A percentile compares a stretch with the other conserved stretches of the same genome.
phyloP scores from a whole-genome alignment of 2,888 invertebrate species.

The Cremastobaeus sp. region DNA sequence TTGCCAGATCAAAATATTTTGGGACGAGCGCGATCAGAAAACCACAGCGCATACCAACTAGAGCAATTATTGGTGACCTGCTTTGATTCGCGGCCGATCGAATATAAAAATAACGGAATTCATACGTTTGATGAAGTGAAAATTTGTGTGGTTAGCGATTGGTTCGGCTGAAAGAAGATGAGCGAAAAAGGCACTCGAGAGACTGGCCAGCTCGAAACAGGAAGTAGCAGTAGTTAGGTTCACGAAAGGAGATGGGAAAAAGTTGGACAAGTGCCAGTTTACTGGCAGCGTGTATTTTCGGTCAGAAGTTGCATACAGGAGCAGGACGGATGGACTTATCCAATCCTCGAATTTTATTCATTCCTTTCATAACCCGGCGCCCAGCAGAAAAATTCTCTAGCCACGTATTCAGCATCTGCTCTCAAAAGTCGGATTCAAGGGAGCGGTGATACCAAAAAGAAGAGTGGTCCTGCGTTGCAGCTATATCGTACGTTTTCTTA shows the following conservation, averaged over 20 bases:
- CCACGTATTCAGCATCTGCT: slow-evolving; percentile 38
- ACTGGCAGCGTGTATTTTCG: slow-evolving; percentile 64
- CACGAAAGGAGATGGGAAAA: slow-evolving; percentile 44
- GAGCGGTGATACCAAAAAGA: slow-evolving; percentile 24
- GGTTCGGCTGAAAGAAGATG: slow-evolving; percentile 65
- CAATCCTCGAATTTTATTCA: slow-evolving; percentile 71
- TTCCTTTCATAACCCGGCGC: slow-evolving; percentile 61
- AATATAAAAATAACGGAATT: slow-evolving; percentile 69
- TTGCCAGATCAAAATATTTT: too few species aligned
- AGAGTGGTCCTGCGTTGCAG: slow-evolving; percentile 28
- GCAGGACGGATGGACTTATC: slow-evolving; percentile 61
- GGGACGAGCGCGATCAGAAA: too few species aligned
- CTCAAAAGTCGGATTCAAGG: slow-evolving; percentile 36
- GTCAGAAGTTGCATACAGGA: slow-evolving; percentile 60
- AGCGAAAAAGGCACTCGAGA: slow-evolving; percentile 50
- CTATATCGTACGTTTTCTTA: slow-evolving; percentile 35
- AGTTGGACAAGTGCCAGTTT: slow-evolving; percentile 73
- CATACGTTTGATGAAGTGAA: slow-evolving; percentile 74
- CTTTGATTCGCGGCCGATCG: slow-evolving; percentile 3
- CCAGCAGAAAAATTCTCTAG: slow-evolving; percentile 56
- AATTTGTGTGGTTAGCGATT: slow-evolving; percentile 72
- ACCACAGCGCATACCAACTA: too few species aligned
- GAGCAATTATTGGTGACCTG: slow-evolving; percentile 10
- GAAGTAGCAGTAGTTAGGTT: slow-evolving; percentile 52
- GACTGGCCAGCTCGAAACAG: slow-evolving; percentile 52